These are phyloP conservation scores for Rhyacophila brunnea DNA, from an alignment of 1,140 invertebrate genomes.

Conservation along the genomic window DNA sequence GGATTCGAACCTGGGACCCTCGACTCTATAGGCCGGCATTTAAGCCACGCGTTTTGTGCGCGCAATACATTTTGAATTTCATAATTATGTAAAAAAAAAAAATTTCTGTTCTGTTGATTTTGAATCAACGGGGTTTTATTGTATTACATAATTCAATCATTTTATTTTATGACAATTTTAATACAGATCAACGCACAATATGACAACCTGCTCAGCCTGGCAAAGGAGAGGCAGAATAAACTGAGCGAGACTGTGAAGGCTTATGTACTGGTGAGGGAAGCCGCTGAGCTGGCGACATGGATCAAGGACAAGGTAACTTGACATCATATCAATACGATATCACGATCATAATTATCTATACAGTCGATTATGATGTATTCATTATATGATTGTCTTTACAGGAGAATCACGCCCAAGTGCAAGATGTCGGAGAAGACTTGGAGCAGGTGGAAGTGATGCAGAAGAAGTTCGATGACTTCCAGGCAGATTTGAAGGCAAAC, in stretches of 20 bases:
- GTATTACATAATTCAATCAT: too few species aligned
- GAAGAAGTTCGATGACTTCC: conserved; percentile 99
- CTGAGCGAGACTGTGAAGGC: conserved; percentile 97
- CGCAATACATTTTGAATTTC: too few species aligned
- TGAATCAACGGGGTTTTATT: too few species aligned
- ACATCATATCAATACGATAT: neutral
- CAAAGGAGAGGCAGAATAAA: conserved; percentile 91
- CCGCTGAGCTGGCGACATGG: conserved; percentile 96
- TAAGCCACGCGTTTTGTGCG: too few species aligned
- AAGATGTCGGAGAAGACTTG: conserved; percentile 94
- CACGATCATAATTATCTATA: neutral
- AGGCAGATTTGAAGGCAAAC: conserved; percentile 95
- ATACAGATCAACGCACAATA: conserved; percentile 88
- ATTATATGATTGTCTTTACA: conserved; percentile 29
- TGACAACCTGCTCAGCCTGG: conserved; percentile 84
- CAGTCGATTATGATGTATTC: too few species aligned
- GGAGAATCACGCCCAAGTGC: conserved; percentile 85
- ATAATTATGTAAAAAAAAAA: too few species aligned
- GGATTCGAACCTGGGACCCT: too few species aligned
- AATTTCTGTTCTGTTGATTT: too few species aligned
- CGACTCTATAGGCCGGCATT: too few species aligned
- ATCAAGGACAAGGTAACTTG: conserved; percentile 85
- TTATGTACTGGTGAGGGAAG: conserved; percentile 95
- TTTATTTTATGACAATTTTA: too few species aligned
- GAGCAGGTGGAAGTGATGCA: conserved; percentile 99